Conservation (phyloP, 1,140 invertebrate genomes). For the Holcopasites calliopsidis region DNA sequence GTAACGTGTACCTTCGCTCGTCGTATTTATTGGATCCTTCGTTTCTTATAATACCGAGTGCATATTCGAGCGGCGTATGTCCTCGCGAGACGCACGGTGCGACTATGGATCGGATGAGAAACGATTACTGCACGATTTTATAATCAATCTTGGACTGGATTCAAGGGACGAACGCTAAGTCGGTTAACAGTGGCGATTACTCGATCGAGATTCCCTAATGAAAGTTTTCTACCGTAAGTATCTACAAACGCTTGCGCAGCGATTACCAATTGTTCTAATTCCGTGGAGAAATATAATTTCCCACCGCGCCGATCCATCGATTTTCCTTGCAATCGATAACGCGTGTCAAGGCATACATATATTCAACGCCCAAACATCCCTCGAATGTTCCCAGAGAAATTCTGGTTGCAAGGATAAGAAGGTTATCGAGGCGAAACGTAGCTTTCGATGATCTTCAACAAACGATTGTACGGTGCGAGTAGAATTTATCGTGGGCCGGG, state of each 20-base stretch:
- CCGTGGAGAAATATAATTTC: conserved; percentile 26
- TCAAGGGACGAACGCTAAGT: background rate
- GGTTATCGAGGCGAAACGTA: conserved; percentile 9
- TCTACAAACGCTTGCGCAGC: conserved; percentile 38
- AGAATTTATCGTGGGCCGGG: background rate
- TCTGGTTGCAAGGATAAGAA: background rate
- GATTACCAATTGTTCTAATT: conserved; percentile 36
- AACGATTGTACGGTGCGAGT: background rate
- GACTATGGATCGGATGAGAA: background rate
- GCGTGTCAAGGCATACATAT: too few relatives aligned
- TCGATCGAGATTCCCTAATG: conserved; percentile 4
- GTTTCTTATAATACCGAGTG: too few relatives aligned
- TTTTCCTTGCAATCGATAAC: conserved; percentile 44
- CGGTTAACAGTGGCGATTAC: conserved; percentile 21
- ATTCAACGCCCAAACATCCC: too few relatives aligned
- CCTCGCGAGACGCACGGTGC: background rate
- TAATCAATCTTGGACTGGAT: background rate
- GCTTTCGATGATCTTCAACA: too few relatives aligned
- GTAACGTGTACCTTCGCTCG: background rate
- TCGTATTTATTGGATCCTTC: background rate
- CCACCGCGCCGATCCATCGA: conserved; percentile 19
- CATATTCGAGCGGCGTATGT: background rate
- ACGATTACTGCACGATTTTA: background rate
- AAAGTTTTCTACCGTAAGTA: conserved; percentile 23
- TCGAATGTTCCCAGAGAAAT: too few relatives aligned